Conservation (phyloP, 1,140 invertebrate genomes). For the Plutomurus gul region DNA sequence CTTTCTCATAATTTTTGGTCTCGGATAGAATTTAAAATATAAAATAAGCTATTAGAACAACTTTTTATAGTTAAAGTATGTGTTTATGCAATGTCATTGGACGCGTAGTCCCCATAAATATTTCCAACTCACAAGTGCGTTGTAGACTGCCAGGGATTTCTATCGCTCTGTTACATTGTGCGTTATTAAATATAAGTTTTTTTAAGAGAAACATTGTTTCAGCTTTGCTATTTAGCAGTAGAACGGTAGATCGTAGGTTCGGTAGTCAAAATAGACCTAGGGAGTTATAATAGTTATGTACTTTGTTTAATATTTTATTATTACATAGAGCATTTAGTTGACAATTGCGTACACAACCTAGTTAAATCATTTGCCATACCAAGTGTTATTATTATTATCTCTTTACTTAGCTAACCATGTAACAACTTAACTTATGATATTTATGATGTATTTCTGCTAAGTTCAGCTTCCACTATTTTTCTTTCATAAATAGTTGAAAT, state of each 20-base stretch:
- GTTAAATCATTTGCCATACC: conserved; percentile 10
- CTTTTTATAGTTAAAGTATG: not conserved
- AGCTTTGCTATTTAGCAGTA: not conserved
- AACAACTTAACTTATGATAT: no score
- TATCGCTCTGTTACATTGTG: not conserved
- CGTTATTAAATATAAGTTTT: not conserved
- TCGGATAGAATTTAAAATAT: conserved; percentile 14
- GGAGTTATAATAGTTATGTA: no score
- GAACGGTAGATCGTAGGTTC: no score
- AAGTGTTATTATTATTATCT: not conserved
- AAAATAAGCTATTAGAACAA: not conserved
- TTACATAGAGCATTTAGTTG: no score
- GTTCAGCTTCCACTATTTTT: no score
- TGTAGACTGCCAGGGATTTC: conserved; percentile 25
- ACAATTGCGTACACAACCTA: no score
- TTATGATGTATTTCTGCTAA: not conserved
- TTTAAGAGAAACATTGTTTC: not conserved
- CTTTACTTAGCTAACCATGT: not conserved
- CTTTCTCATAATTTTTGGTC: conserved; percentile 27
- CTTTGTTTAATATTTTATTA: no score
- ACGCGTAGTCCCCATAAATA: not conserved
- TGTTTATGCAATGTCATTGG: not conserved
- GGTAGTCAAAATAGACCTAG: no score
- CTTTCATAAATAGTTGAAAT: no score
- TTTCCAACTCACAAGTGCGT: not conserved